phyloP scores from a whole-genome alignment of 2,888 invertebrate species.

The Melipona beecheii region DNA sequence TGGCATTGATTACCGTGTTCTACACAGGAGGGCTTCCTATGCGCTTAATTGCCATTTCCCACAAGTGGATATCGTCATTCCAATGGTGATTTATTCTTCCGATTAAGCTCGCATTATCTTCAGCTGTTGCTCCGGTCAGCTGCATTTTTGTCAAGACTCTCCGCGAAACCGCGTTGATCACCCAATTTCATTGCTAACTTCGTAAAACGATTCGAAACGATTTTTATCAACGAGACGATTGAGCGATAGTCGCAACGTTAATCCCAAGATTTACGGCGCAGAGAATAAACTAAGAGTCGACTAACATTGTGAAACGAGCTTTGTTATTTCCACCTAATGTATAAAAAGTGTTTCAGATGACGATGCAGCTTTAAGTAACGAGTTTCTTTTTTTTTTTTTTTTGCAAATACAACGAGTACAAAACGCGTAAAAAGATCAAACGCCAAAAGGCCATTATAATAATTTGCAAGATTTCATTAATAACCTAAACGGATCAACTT shows the following conservation, averaged over 20 bases:
- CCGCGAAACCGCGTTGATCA: neutral
- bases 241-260: neutral
- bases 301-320: neutral
- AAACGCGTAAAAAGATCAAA: neutral
- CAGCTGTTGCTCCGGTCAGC: neutral
- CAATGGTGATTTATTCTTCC: conserved; percentile 36
- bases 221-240: neutral
- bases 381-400: neutral
- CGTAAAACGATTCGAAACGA: neutral
- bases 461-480: neutral
- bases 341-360: neutral
- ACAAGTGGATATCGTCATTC: conserved; percentile 35
- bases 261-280: neutral
- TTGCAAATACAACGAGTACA: too few species aligned
- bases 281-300: neutral
- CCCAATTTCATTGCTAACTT: neutral
- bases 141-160: neutral
- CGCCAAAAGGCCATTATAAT: neutral
- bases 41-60: conserved; percentile 41
- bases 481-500: neutral
- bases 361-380: neutral
- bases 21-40: conserved; percentile 27
- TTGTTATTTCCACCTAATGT: neutral
- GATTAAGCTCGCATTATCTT: conserved; percentile 27
- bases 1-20: conserved; percentile 15